A percentile compares a stretch with the other conserved stretches of the same genome.
These are phyloP conservation scores for Zaprionus inermis DNA, from an alignment of 1,140 invertebrate genomes.

Conservation along the genomic window DNA sequence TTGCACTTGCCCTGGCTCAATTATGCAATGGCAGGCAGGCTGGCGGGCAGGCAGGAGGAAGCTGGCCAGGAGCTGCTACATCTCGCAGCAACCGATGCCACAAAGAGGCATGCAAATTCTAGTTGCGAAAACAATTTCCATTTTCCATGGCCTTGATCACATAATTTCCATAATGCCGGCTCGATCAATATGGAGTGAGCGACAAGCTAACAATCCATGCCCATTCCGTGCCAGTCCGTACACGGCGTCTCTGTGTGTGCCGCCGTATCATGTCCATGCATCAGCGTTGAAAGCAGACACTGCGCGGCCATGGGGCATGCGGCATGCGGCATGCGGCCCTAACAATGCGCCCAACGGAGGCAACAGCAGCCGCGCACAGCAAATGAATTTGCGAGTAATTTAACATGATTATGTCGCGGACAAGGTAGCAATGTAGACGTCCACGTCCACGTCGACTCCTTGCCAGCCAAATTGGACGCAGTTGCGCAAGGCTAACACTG, in stretches of 20 bases:
- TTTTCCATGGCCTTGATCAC: conserved; percentile 83
- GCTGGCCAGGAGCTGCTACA: not conserved
- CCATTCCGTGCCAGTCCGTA: conserved; percentile 6
- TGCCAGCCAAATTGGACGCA: conserved; percentile 70
- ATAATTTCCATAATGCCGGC: conserved; percentile 80
- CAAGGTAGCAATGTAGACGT: conserved; percentile 81
- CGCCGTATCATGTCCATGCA: conserved; percentile 73
- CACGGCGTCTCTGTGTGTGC: conserved; percentile 25
- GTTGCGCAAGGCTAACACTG: conserved; percentile 64
- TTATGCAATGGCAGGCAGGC: conserved; percentile 51
- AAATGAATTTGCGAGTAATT: conserved; percentile 83
- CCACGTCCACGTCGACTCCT: conserved; percentile 50
- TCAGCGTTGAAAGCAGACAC: conserved; percentile 72
- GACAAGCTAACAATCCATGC: conserved; percentile 65
- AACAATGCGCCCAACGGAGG: conserved; percentile 72
- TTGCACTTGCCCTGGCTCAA: conserved; percentile 53
- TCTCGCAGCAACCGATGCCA: not conserved
- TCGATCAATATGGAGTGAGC: conserved; percentile 80
- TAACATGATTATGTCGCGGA: conserved; percentile 82
- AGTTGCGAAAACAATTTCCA: conserved; percentile 75
- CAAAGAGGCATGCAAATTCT: conserved; percentile 60
- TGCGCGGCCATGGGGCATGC: not conserved
- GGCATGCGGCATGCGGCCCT: conserved; percentile 46
- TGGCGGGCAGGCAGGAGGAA: not conserved
- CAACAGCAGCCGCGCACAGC: conserved; percentile 61